Evolutionary conservation across 2,113 vertebrate genomes (phyloP).

Genomic region (Bufo gargarizans): DNA sequence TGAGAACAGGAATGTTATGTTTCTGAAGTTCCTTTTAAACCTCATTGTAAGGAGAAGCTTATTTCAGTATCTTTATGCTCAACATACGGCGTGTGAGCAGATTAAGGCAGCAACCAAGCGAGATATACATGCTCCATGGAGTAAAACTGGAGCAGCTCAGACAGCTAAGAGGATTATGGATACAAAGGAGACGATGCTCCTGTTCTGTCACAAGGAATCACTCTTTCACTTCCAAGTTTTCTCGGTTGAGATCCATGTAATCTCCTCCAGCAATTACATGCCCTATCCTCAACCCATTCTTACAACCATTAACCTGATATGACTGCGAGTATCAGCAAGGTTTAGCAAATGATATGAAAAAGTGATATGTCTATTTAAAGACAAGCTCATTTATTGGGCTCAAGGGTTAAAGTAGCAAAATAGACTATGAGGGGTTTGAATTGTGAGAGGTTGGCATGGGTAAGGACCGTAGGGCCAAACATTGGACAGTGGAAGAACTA

Average conservation of each 20-base stretch:
- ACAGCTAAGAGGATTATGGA: constrained; percentile 77
- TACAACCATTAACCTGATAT: constrained; percentile 61
- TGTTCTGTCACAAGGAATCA: constrained; percentile 81
- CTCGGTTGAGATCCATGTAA: constrained; percentile 75
- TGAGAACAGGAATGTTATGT: background rate
- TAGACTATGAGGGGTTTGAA: background rate
- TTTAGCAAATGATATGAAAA: background rate
- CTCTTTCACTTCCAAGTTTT: constrained; percentile 78
- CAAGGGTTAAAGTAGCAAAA: background rate
- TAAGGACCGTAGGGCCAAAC: background rate
- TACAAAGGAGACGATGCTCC: constrained; percentile 68
- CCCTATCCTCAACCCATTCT: constrained; percentile 65
- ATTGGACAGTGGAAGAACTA: background rate
- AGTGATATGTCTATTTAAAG: background rate
- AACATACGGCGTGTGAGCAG: constrained; percentile 20
- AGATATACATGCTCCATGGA: constrained; percentile 69
- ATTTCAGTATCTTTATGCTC: constrained; percentile 43
- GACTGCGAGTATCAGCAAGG: background rate
- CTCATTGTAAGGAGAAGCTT: constrained; percentile 36
- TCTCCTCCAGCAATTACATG: constrained; percentile 68
- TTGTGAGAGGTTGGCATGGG: background rate
- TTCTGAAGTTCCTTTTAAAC: constrained; percentile 23
- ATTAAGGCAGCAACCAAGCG: constrained; percentile 59
- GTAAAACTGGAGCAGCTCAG: constrained; percentile 64
- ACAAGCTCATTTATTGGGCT: background rate